Conservation (phyloP, 2,888 invertebrate genomes). For the Nycteola revayana region DNA sequence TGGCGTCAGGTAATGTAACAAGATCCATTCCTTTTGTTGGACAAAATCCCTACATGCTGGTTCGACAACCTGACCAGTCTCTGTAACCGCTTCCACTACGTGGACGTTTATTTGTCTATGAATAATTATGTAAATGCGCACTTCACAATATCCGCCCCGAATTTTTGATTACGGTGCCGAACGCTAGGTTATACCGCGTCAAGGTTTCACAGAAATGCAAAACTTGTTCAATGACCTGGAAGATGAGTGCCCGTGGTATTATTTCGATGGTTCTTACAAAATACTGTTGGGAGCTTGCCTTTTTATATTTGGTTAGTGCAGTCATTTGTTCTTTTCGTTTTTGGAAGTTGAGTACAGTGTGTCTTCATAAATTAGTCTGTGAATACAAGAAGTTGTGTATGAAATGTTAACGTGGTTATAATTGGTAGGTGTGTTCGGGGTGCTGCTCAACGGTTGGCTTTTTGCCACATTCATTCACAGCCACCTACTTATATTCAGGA, state of each 20-base stretch:
- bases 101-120: constrained; percentile 57
- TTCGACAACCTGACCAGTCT: constrained; percentile 75
- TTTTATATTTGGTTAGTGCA: constrained; percentile 75
- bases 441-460: constrained; percentile 81
- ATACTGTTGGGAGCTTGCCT: constrained; percentile 76
- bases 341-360: background rate
- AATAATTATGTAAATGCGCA: constrained; percentile 51
- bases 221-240: constrained; percentile 61
- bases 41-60: constrained; percentile 42
- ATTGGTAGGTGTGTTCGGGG: constrained; percentile 75
- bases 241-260: constrained; percentile 79
- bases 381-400: constrained; percentile 3
- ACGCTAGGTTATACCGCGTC: constrained; percentile 39
- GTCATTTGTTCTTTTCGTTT: background rate
- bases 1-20: constrained; percentile 52
- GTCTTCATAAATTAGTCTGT: background rate
- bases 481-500: constrained; percentile 75
- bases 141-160: constrained; percentile 32
- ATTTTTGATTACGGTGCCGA: constrained; percentile 49
- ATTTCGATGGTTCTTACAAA: constrained; percentile 79
- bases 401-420: constrained; percentile 19
- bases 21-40: constrained; percentile 59
- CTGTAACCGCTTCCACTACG: constrained; percentile 59
- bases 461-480: constrained; percentile 79
- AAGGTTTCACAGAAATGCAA: constrained; percentile 48